phyloP scores from a whole-genome alignment of 1,140 invertebrate species.

The Aphelinus certus region DNA sequence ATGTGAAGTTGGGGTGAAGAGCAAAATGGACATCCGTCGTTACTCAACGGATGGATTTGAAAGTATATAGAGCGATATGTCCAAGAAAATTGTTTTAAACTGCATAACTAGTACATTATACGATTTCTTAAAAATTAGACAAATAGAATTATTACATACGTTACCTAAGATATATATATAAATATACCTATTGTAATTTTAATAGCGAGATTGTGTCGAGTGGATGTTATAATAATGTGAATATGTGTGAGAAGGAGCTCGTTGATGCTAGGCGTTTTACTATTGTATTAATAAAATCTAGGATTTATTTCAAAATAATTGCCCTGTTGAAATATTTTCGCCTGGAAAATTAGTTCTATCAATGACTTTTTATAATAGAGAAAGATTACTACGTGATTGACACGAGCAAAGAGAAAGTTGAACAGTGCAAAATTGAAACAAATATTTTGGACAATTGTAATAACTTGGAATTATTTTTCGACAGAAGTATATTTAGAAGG shows the following conservation, averaged over 20 bases:
- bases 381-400: too few species aligned
- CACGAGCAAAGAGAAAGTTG: too few species aligned
- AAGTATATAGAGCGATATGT: slow-evolving; percentile 1
- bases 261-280: slow-evolving; percentile 11
- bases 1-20: slow-evolving; percentile 8
- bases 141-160: slow-evolving; percentile 36
- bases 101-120: slow-evolving; percentile 5
- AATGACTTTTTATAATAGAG: too few species aligned
- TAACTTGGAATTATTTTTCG: neutral
- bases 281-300: slow-evolving; percentile 39
- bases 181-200: slow-evolving; percentile 37
- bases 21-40: neutral
- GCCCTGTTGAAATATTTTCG: slow-evolving; percentile 34
- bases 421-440: too few species aligned
- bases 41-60: neutral
- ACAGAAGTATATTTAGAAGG: slow-evolving; percentile 31
- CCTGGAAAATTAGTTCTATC: neutral
- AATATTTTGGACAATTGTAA: too few species aligned
- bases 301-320: slow-evolving; percentile 24
- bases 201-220: slow-evolving; percentile 35
- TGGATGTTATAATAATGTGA: slow-evolving; percentile 38
- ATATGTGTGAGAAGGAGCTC: slow-evolving; percentile 31
- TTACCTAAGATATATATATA: slow-evolving; percentile 43
- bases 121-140: slow-evolving; percentile 10
- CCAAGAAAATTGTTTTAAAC: neutral